Evolutionary conservation across 2,888 invertebrate species (phyloP).

Genomic region (Nomada goodeniana): DNA sequence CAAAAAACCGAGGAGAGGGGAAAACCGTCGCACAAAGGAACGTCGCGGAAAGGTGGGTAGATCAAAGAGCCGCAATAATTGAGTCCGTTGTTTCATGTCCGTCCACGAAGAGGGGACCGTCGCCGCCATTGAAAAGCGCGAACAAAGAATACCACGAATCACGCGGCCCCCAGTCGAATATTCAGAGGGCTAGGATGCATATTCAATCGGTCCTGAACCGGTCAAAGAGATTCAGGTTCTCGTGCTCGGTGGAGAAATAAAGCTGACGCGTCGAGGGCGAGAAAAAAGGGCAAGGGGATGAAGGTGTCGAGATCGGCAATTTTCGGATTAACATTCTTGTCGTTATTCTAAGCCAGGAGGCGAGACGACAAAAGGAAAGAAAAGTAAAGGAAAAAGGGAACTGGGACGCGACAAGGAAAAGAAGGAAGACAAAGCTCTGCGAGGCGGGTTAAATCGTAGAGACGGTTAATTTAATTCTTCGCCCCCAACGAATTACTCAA

Average conservation of each 20-base stretch:
- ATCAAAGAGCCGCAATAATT: conserved; percentile 26
- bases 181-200: conserved; percentile 43
- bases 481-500: conserved; percentile 30
- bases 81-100: conserved; percentile 24
- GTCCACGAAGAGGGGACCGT: not conserved
- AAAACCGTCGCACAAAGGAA: not conserved
- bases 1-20: not conserved
- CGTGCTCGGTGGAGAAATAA: conserved; percentile 1
- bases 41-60: not conserved
- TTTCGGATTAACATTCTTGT: conserved; percentile 59
- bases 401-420: not conserved
- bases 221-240: conserved; percentile 30
- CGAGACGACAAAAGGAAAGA: conserved; percentile 38
- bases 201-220: conserved; percentile 18
- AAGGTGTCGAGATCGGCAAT: conserved; percentile 55
- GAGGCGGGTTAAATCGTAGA: conserved; percentile 15
- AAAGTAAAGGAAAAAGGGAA: conserved; percentile 2
- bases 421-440: conserved; percentile 19
- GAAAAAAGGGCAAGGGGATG: not conserved
- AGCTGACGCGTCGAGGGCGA: conserved; percentile 3
- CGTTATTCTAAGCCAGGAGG: conserved; percentile 41
- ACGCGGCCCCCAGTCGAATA: conserved; percentile 51
- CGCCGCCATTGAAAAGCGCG: not conserved
- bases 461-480: conserved; percentile 58
- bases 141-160: conserved; percentile 36